Evolutionary conservation across 1,140 invertebrate genomes (phyloP).

Genomic region (Drosophila leontia): DNA sequence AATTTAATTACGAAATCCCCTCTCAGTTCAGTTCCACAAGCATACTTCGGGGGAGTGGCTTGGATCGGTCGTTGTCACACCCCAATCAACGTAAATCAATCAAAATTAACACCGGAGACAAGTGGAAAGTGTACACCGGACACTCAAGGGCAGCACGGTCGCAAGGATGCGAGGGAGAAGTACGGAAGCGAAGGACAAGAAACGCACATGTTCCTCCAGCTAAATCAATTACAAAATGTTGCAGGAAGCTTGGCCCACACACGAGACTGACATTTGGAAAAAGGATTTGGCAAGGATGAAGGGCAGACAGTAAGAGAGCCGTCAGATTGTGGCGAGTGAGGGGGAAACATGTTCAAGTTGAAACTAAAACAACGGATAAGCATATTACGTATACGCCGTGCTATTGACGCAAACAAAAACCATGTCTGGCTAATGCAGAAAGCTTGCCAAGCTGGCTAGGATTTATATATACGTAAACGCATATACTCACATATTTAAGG

Average conservation of each 20-base stretch:
- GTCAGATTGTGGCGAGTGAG: neutral
- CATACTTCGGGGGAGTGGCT: neutral
- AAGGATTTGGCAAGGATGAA: slow-evolving; percentile 12
- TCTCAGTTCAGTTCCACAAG: neutral
- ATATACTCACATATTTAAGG: slow-evolving; percentile 1
- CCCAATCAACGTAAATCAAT: slow-evolving; percentile 22
- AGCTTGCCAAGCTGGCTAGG: slow-evolving; percentile 1
- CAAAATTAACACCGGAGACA: slow-evolving; percentile 24
- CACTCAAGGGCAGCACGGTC: neutral
- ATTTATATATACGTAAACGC: neutral
- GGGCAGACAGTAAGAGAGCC: slow-evolving; percentile 1
- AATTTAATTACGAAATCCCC: neutral
- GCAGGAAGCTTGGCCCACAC: slow-evolving; percentile 7
- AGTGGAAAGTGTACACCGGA: slow-evolving; percentile 19
- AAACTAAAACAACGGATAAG: slow-evolving; percentile 15
- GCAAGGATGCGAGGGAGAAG: slow-evolving; percentile 1
- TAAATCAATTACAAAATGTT: slow-evolving; percentile 19
- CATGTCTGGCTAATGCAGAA: slow-evolving; percentile 7
- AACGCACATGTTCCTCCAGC: slow-evolving; percentile 8
- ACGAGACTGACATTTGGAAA: slow-evolving; percentile 12
- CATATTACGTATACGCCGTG: slow-evolving; percentile 8
- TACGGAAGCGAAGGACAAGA: slow-evolving; percentile 2
- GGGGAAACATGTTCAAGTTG: slow-evolving; percentile 4
- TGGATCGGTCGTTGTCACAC: slow-evolving; percentile 3
- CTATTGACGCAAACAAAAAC: slow-evolving; percentile 10